Base-by-base conservation (phyloP, 2,888 invertebrate genomes). In the Cynaeus angustus region DNA sequence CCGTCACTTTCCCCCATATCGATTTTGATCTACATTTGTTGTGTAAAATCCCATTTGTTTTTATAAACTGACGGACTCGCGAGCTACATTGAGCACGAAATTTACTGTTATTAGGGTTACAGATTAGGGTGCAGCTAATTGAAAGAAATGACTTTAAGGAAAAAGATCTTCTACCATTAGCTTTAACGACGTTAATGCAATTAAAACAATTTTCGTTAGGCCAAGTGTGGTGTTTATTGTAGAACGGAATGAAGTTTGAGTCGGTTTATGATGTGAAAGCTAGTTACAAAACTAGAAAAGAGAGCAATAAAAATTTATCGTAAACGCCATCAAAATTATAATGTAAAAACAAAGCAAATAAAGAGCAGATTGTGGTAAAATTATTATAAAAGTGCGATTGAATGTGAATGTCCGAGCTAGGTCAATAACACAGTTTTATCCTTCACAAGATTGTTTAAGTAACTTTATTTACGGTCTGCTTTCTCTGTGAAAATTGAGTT, bases 381-480 rank as follows among this genome's bases (percentile, higher is more conserved):
- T 3, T 21, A 21, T 21, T 21, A 3, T 21, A 3, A 21, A 21
- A 21, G 1, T 21, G 21, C 4, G 21, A 4, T 4, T 21, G 4
- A 21, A 21, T 4, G 21, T 4, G 21, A n/a, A 21, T 21, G 21
- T 21, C 26, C 7, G 14, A 9, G 14, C 33, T 55, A 38, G 59
- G 59, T 59, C 59, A 59, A 59, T 43, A 59, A 59, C 46, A 46
- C 56, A 41, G 21, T 28, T 45, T 41, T 45, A 58, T 41, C 45
- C 58, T 14, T 28, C 12, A 41, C 61, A 67, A 53, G 65, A 65
- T 65, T 53, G 65, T 65, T 43, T 53, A 65, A 65, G 53, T 65
- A 65, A 65, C 43, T 65, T 65, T 65, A 65, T 65, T 65, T 65
- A 65, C 65, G 65, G 65, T 62, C 53, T 38, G 37, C 65, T 65